Evolutionary conservation across 2,113 vertebrate species (phyloP).

Genomic region (Leucoraja erinaceus): DNA sequence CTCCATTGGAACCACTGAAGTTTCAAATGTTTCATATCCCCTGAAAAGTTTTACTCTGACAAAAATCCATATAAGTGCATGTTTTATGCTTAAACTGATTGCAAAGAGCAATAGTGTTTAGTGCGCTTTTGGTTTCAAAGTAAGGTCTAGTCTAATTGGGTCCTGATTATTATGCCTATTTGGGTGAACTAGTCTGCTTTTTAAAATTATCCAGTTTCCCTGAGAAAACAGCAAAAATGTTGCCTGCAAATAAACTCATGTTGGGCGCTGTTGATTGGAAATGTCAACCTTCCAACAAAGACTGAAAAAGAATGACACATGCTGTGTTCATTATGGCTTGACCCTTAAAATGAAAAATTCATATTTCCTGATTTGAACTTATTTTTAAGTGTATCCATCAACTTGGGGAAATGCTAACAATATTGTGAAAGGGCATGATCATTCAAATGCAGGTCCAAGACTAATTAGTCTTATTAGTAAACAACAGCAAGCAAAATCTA

Average conservation of each 20-base stretch:
- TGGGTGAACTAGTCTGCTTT: neutral
- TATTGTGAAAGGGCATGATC: neutral
- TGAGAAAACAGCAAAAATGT: neutral
- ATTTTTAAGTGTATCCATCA: neutral
- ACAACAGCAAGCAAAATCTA: neutral
- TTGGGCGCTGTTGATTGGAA: neutral
- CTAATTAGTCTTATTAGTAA: neutral
- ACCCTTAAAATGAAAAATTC: conserved; percentile 9
- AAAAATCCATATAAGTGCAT: neutral
- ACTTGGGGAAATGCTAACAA: neutral
- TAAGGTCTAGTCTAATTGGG: neutral
- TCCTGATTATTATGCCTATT: neutral
- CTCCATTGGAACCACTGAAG: neutral
- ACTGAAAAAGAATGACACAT: conserved; percentile 22
- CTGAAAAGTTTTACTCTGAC: neutral
- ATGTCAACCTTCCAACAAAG: neutral
- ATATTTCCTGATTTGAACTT: conserved; percentile 5
- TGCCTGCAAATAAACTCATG: neutral
- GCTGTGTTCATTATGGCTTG: neutral
- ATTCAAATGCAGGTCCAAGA: conserved; percentile 1
- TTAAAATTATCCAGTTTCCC: neutral
- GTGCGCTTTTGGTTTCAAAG: neutral
- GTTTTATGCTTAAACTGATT: neutral
- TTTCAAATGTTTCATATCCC: neutral
- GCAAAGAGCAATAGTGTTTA: neutral